Evolutionary conservation across 1,140 invertebrate species (phyloP).

Genomic region (Thaumetopoea pityocampa): DNA sequence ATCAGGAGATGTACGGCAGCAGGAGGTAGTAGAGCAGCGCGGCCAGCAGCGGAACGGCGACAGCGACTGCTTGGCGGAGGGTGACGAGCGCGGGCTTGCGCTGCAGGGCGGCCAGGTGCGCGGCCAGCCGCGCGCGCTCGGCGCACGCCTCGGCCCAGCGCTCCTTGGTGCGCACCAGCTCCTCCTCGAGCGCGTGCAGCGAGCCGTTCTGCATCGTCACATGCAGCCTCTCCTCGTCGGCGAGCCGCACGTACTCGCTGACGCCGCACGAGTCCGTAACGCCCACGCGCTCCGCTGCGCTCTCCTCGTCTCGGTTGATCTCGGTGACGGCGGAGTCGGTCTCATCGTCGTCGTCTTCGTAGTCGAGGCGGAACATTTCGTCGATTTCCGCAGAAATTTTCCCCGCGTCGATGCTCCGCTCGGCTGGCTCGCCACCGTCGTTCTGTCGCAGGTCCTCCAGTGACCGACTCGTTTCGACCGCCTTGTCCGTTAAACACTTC

Average conservation of each 20-base stretch:
- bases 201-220: constrained; percentile 54
- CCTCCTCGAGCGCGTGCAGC: constrained; percentile 68
- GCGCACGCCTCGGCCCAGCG: constrained; percentile 58
- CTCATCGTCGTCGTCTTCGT: constrained; percentile 59
- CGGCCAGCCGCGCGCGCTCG: constrained; percentile 57
- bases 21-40: constrained; percentile 48
- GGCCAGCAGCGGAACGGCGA: constrained; percentile 47
- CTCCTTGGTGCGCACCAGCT: constrained; percentile 69
- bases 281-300: constrained; percentile 9
- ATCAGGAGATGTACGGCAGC: constrained; percentile 69
- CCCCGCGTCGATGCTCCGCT: constrained; percentile 37
- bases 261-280: constrained; percentile 4
- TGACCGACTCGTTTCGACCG: constrained; percentile 38
- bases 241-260: constrained; percentile 43
- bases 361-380: constrained; percentile 62
- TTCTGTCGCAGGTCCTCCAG: constrained; percentile 29
- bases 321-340: constrained; percentile 53
- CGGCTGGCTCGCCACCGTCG: constrained; percentile 11
- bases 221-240: constrained; percentile 50
- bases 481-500: constrained; percentile 34
- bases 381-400: constrained; percentile 57
- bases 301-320: constrained; percentile 37
- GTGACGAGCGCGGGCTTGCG: constrained; percentile 31
- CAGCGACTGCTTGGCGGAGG: constrained; percentile 29
- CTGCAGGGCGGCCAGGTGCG: constrained; percentile 48